Base-by-base conservation (phyloP, 2,113 vertebrate genomes). In the Geococcyx californianus region DNA sequence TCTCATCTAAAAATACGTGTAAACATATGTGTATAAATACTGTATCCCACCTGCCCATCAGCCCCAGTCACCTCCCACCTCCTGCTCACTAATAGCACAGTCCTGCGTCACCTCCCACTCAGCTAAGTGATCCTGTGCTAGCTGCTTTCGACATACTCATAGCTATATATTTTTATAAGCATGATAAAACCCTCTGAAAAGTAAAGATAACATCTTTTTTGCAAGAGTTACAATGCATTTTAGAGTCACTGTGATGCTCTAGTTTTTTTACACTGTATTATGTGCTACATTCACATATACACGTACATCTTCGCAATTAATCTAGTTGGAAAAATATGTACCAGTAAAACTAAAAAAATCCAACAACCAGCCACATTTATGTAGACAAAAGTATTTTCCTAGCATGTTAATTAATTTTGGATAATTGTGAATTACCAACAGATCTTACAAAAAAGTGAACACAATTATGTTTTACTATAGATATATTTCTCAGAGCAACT, bases 61-160 rank as follows among this genome's bases (percentile, higher is more conserved):
- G 97, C 88, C 96, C 84, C 96, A 98, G 98, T 95, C 97, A 98
- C 98, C 97, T 97, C 98, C 98, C 89, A 98, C 98, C 97, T 97
- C 96, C 94, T 93, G 96, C 97, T 97, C 98, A 98, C 98, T 98
- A 98, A 98, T 98, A 98, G 98, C 98, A 98, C 95, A 98, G 97
- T 98, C 98, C 98, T 98, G 97, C 98, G 94, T 97, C 98, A 98
- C 98, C 97, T 98, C 98, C 98, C 97, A 98, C 98, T 97, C 97
- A 98, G 97, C 97, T 69, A 95, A 97, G 97, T 93, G 6, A 98
- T 97, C 97, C 97, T 97, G 96, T 94, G 93, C 96, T 97, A 95
- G 96, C 94, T 98, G 98, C 97, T 97, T 97, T 97, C 62, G 93
- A 98, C 97, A 98, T 80, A 97, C 98, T 98, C 97, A 95, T 95